These are phyloP conservation scores for Drosophila pullipes DNA, from an alignment of 2,888 invertebrate genomes.

Conservation along the genomic window DNA sequence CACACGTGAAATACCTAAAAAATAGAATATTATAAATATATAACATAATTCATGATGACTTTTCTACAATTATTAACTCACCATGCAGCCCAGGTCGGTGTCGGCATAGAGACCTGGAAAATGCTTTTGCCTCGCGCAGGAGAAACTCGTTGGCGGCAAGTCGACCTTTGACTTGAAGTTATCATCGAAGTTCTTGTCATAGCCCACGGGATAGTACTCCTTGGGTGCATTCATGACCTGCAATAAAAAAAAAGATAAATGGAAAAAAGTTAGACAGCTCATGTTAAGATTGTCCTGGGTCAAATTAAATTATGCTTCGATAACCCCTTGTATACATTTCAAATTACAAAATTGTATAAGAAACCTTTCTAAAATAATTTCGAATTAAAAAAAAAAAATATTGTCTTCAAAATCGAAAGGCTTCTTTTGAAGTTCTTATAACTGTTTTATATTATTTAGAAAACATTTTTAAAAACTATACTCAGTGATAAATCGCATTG, in stretches of 20 bases:
- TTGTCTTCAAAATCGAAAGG: too few species aligned
- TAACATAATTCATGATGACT: too few species aligned
- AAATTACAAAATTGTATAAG: too few species aligned
- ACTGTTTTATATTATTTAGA: too few species aligned
- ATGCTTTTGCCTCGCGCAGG: slow-evolving; percentile 95
- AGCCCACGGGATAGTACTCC: slow-evolving; percentile 94
- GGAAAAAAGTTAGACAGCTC: neutral
- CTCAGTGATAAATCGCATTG: too few species aligned
- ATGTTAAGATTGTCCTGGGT: neutral
- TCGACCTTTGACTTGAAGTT: slow-evolving; percentile 94
- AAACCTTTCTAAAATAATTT: too few species aligned
- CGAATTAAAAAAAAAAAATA: too few species aligned
- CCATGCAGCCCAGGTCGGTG: slow-evolving; percentile 95
- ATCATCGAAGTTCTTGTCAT: slow-evolving; percentile 95
- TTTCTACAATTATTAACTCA: slow-evolving; percentile 82
- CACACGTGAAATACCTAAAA: slow-evolving; percentile 95
- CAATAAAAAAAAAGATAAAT: neutral
- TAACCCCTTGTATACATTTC: too few species aligned
- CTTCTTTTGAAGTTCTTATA: too few species aligned
- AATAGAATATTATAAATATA: neutral
- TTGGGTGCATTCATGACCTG: slow-evolving; percentile 95
- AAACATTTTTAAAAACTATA: too few species aligned
- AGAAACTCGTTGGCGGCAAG: slow-evolving; percentile 92
- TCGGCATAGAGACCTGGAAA: slow-evolving; percentile 96
- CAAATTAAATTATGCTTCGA: neutral